These are phyloP conservation scores for Hippocampus abdominalis DNA, from an alignment of 2,113 vertebrate genomes.

Conservation along the genomic window DNA sequence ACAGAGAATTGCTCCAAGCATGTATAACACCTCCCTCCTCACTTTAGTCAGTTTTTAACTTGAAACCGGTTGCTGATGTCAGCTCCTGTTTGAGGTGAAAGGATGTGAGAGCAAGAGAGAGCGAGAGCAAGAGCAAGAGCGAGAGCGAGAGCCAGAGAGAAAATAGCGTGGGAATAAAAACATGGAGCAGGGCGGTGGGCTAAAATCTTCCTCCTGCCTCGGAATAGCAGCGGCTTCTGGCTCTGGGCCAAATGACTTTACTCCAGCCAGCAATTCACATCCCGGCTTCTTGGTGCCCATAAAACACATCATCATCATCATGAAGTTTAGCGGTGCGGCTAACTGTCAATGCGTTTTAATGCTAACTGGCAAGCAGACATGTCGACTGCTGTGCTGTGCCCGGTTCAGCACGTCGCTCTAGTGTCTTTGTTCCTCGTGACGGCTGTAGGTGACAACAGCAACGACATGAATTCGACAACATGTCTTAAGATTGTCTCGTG, in stretches of 20 bases:
- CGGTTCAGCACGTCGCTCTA: background rate
- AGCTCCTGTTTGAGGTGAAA: background rate
- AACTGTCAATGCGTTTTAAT: background rate
- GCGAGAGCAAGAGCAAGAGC: rapidly evolving
- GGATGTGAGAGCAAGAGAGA: background rate
- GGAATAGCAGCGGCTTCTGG: background rate
- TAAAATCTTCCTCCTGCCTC: background rate
- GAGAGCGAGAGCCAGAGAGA: background rate
- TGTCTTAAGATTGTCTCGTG: too few species aligned
- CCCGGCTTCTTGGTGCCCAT: background rate
- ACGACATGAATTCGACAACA: too few species aligned
- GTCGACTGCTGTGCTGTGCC: background rate
- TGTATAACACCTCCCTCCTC: background rate
- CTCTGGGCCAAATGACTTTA: constrained; percentile 5
- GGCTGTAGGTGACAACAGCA: background rate
- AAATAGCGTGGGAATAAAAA: constrained; percentile 1
- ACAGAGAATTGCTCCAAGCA: background rate
- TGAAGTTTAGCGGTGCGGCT: background rate
- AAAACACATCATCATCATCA: constrained; percentile 5
- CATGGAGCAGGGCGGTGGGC: background rate
- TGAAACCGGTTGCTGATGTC: background rate
- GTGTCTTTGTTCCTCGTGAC: background rate
- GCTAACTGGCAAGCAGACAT: background rate
- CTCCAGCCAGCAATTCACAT: constrained; percentile 1
- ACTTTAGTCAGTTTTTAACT: background rate